These are phyloP conservation scores for Scaptomyza hsui DNA, from an alignment of 1,140 invertebrate genomes.

Conservation along the genomic window DNA sequence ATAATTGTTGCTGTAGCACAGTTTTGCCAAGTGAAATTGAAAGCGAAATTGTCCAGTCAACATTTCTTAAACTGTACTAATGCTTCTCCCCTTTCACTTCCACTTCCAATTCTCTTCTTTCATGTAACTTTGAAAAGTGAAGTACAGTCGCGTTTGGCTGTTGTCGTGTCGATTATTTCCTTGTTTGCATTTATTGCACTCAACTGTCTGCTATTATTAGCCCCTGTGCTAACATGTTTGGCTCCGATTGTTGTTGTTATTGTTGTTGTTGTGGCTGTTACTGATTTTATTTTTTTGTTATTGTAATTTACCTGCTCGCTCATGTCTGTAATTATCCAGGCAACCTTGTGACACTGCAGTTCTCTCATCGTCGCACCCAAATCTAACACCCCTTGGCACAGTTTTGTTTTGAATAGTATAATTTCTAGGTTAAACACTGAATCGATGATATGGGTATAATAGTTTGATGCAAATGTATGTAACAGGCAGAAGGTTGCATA, in stretches of 20 bases:
- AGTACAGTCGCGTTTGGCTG: conserved; percentile 66
- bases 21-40: conserved; percentile 62
- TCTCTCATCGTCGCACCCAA: conserved; percentile 53
- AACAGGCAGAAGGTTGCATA: too few species aligned
- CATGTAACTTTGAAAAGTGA: conserved; percentile 45
- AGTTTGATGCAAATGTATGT: too few species aligned
- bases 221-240: conserved; percentile 38
- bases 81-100: conserved; percentile 38
- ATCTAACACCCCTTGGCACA: conserved; percentile 52
- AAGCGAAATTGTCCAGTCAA: conserved; percentile 63
- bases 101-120: conserved; percentile 1
- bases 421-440: conserved; percentile 3
- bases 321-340: conserved; percentile 76
- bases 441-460: background rate
- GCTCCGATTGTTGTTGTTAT: conserved; percentile 25
- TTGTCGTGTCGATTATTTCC: conserved; percentile 62
- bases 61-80: conserved; percentile 46
- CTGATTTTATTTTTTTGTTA: conserved; percentile 18
- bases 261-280: conserved; percentile 13
- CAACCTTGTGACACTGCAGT: conserved; percentile 68
- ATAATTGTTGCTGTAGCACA: conserved; percentile 44
- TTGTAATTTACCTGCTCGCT: conserved; percentile 73
- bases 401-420: conserved; percentile 30
- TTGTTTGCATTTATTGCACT: conserved; percentile 66
- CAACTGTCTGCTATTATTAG: conserved; percentile 54